Conservation (phyloP, 2,113 vertebrate genomes). For the Lycaon pictus region DNA sequence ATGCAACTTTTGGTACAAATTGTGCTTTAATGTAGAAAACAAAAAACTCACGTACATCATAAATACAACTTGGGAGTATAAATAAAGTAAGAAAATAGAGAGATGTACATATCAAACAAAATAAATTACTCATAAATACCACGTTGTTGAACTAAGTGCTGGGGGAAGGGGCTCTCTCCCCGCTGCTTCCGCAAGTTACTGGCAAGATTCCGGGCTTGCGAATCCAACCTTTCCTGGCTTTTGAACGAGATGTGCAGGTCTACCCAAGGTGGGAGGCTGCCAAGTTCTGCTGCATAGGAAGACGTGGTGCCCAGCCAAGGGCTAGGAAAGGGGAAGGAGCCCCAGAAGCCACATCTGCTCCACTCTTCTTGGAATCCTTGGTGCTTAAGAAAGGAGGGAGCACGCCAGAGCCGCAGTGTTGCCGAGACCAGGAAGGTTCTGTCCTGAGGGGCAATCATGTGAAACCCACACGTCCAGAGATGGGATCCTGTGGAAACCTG, state of each 20-base stretch:
- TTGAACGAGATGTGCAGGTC: too few species aligned
- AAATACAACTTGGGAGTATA: slow-evolving; percentile 89
- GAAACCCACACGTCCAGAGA: too few species aligned
- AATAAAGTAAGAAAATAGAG: slow-evolving; percentile 90
- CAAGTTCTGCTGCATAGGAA: rapidly evolving
- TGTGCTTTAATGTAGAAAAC: slow-evolving; percentile 82
- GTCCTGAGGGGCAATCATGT: rapidly evolving
- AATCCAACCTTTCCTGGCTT: not conserved
- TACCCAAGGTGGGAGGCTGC: not conserved
- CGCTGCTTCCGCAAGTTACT: not conserved
- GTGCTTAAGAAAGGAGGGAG: too few species aligned
- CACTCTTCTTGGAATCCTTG: not conserved
- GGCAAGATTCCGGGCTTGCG: not conserved
- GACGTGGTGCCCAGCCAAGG: not conserved
- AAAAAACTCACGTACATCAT: slow-evolving; percentile 74
- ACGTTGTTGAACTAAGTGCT: slow-evolving; percentile 86
- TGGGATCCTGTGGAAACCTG: rapidly evolving
- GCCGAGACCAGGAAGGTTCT: not conserved
- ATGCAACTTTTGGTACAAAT: not conserved
- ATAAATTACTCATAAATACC: slow-evolving; percentile 93
- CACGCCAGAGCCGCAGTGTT: not conserved
- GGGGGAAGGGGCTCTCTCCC: slow-evolving; percentile 75
- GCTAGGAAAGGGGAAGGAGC: not conserved
- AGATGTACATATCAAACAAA: slow-evolving; percentile 83
- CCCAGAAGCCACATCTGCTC: rapidly evolving